Evolutionary conservation across 2,113 vertebrate genomes (phyloP).

Genomic region (Symphodus melops): DNA sequence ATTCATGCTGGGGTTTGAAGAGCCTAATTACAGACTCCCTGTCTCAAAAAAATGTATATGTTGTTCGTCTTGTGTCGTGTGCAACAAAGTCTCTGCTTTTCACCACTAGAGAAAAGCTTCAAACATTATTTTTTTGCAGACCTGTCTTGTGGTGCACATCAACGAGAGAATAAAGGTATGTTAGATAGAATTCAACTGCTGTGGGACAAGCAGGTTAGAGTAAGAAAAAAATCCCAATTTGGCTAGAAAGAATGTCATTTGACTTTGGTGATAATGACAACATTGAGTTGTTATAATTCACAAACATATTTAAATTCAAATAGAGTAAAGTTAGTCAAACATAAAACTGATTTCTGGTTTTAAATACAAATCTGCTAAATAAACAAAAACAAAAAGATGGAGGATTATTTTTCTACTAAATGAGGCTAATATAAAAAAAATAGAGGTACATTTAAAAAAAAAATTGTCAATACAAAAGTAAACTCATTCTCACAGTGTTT

Average conservation of each 20-base stretch:
- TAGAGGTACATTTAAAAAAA: background rate
- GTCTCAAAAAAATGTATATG: conserved; percentile 32
- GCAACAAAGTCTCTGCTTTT: background rate
- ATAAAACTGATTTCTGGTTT: background rate
- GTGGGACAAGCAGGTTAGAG: background rate
- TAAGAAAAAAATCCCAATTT: background rate
- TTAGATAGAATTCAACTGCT: background rate
- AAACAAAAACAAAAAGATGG: background rate
- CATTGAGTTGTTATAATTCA: background rate
- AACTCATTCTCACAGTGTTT: background rate
- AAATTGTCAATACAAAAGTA: background rate
- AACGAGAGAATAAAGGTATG: conserved; percentile 6
- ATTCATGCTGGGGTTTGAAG: conserved; percentile 49
- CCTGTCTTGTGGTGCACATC: background rate
- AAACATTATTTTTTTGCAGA: background rate
- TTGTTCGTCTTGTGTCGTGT: conserved; percentile 14
- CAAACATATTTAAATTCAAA: background rate
- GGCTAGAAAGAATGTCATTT: background rate
- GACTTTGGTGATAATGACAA: background rate
- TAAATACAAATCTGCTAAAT: background rate
- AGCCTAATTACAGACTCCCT: conserved; percentile 56
- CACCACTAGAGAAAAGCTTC: background rate
- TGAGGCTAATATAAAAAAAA: background rate
- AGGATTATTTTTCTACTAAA: background rate
- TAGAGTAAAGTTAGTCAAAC: background rate